Evolutionary conservation across 1,140 invertebrate species (phyloP), one percentile per base, ranked within the genome.

Genomic region (Zaprionus davidi): DNA sequence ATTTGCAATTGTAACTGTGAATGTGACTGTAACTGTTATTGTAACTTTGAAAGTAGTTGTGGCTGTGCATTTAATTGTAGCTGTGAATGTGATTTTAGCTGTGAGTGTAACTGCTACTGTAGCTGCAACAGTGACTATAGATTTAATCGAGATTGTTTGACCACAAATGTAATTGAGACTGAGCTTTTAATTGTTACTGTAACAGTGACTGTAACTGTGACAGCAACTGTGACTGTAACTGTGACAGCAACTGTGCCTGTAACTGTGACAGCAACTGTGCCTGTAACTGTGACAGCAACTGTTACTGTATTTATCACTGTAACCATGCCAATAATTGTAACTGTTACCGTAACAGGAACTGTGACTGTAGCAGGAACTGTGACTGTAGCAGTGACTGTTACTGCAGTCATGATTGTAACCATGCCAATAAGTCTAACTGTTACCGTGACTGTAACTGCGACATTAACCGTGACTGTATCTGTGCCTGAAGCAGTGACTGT

Each of bases 291-390:
- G 44, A 24, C 44, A 13, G 44, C 34, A 5, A 13, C 31, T 44
- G 12, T 65, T 31, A 64, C 65, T 41, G 55, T 64, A 59, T 55
- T 63, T 68, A 76, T 73, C 49, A 71, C 58, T 74, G 59, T 76
- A 44, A 77, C 73, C 69, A 38, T 34, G 17, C 34, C 56, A 58
- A 38, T 7, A 17, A 58, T 38, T 24, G 26, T 20, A 1, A 20
- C 20, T 1, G 20, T 20, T 1, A 20, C 20, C 1, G 20, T 20
- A 1, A 22, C 22, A 2, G 22, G 1, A 22, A 22, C 22, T 22
- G 22, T 22, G 22, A 22, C 20, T 1, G 51, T 46, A n/a, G 44
- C 53, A 57, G 24, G 0, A 5, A 26, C 24, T 26, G 24, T 26
- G 3, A 26, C n/a, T n/a, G n/a, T 26, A 5, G 5, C 24, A 0